Percentiles rank a stretch among this genome's conserved stretches.
Evolutionary conservation across 2,888 invertebrate genomes (phyloP).

Genomic region (Lysandra bellargus): DNA sequence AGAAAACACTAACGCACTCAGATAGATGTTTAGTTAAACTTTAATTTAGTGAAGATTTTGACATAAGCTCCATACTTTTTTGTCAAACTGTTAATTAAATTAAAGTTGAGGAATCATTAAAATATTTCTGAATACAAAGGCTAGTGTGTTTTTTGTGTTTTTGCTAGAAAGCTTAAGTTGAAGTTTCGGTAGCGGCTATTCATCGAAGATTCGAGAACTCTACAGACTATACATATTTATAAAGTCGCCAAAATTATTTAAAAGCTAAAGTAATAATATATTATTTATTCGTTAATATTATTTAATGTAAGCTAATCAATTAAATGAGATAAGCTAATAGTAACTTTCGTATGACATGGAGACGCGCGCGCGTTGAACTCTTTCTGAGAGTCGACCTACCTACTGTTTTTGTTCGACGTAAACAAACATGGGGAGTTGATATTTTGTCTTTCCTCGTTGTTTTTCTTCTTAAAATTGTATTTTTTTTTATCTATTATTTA

Average conservation of each 20-base stretch:
- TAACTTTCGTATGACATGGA: not conserved
- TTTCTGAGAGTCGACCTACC: constrained; percentile 60
- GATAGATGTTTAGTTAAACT: too few species aligned
- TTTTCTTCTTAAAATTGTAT: not conserved
- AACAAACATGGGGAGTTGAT: not conserved
- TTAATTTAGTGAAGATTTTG: too few species aligned
- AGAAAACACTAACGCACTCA: not conserved
- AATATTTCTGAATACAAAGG: not conserved
- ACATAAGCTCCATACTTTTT: too few species aligned
- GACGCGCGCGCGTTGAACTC: constrained; percentile 71
- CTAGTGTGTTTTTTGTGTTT: not conserved
- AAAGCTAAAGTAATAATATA: not conserved
- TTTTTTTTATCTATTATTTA: not conserved
- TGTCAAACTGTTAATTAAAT: too few species aligned
- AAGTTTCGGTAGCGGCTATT: not conserved
- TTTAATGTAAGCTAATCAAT: not conserved
- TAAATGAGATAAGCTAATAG: not conserved
- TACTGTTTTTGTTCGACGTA: not conserved
- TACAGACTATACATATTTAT: not conserved
- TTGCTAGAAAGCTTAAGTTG: not conserved
- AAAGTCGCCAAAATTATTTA: not conserved
- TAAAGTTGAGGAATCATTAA: too few species aligned
- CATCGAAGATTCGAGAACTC: not conserved
- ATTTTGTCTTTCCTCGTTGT: not conserved
- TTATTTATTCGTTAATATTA: not conserved